A percentile compares a stretch with the other conserved stretches of the same genome.
Evolutionary conservation across 2,113 vertebrate species (phyloP).

Genomic region (Suricata suricatta): DNA sequence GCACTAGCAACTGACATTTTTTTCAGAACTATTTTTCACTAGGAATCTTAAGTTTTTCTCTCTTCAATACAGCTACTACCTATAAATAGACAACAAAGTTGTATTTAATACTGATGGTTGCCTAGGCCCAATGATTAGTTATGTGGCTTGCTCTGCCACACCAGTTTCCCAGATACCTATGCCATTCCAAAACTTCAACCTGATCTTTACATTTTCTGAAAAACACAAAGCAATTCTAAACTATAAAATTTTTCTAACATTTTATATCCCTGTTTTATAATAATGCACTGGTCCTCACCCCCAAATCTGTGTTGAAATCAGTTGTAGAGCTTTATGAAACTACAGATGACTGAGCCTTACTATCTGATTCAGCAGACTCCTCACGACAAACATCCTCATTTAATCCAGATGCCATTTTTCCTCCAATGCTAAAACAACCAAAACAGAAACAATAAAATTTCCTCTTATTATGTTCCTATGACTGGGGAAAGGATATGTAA

Average conservation of each 20-base stretch:
- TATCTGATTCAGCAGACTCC: background rate
- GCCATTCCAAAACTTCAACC: constrained; percentile 42
- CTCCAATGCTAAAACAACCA: constrained; percentile 13
- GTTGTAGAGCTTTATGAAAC: background rate
- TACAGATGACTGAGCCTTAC: background rate
- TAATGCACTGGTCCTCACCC: background rate
- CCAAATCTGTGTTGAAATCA: background rate
- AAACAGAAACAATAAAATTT: constrained; percentile 39
- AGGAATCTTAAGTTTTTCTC: constrained; percentile 16
- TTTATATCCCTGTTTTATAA: background rate
- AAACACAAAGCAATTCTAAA: constrained; percentile 37
- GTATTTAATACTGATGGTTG: background rate
- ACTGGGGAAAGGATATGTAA: constrained; percentile 15
- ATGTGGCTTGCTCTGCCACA: background rate
- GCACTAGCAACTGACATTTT: constrained; percentile 36
- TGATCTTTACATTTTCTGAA: constrained; percentile 32
- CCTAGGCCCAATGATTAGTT: background rate
- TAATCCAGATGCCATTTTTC: constrained; percentile 14
- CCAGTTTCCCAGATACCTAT: background rate
- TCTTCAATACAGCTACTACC: background rate
- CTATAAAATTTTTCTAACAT: background rate
- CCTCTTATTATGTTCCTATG: constrained; percentile 27
- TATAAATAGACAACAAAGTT: constrained; percentile 6
- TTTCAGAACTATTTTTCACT: constrained; percentile 48
- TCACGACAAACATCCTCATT: background rate